Conservation (phyloP, 2,888 invertebrate genomes). For the Cecidostiba fungosa region DNA sequence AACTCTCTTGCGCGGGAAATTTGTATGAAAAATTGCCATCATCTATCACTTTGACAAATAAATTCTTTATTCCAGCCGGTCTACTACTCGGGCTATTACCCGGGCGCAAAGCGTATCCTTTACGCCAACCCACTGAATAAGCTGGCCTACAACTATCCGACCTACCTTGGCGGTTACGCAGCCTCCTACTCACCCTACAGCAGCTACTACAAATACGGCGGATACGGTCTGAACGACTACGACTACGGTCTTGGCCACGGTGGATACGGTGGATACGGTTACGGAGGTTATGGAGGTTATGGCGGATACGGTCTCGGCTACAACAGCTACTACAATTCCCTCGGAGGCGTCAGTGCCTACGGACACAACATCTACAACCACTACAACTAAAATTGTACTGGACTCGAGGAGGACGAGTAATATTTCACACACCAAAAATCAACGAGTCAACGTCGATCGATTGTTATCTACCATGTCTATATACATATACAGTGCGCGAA, state of each 20-base stretch:
- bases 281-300: slow-evolving; percentile 64
- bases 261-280: slow-evolving; percentile 65
- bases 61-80: slow-evolving; percentile 2
- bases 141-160: slow-evolving; percentile 65
- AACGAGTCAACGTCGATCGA: slow-evolving; percentile 8
- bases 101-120: slow-evolving; percentile 70
- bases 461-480: background rate
- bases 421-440: background rate
- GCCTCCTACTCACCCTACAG: slow-evolving; percentile 65
- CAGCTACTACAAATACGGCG: slow-evolving; percentile 67
- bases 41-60: background rate
- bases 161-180: slow-evolving; percentile 65
- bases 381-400: background rate
- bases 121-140: slow-evolving; percentile 66
- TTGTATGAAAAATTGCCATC: background rate
- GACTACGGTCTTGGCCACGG: slow-evolving; percentile 59
- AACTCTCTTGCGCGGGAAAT: background rate
- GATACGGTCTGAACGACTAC: slow-evolving; percentile 66
- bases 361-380: slow-evolving; percentile 64
- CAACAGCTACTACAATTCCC: slow-evolving; percentile 40
- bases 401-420: background rate
- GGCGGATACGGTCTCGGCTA: slow-evolving; percentile 66
- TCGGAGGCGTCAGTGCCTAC: slow-evolving; percentile 64
- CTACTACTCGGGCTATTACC: slow-evolving; percentile 56
- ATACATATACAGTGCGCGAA: background rate